Percentiles rank a stretch among this genome's conserved stretches.
These are phyloP conservation scores for Eptesicus fuscus DNA, from an alignment of 2,113 vertebrate genomes.

Conservation along the genomic window DNA sequence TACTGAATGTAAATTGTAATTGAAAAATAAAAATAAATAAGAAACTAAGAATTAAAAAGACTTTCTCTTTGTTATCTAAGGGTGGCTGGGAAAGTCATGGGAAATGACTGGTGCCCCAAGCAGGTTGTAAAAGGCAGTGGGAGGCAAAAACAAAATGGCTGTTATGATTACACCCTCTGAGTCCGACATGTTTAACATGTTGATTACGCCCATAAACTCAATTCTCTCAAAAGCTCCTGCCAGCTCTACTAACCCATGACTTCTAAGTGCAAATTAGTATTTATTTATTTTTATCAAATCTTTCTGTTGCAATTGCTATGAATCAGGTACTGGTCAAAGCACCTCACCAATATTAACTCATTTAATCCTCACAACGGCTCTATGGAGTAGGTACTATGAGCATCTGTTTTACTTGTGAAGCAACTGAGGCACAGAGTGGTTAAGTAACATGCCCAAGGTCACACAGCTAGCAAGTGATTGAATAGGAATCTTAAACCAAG, in stretches of 20 bases:
- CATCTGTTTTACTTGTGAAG: neutral
- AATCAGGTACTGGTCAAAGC: neutral
- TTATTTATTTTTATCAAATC: neutral
- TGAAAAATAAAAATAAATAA: neutral
- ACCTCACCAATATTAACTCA: neutral
- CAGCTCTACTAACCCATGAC: neutral
- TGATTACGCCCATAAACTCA: neutral
- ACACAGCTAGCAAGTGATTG: neutral
- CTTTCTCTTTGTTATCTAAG: neutral
- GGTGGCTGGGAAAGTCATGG: neutral
- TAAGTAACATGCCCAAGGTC: neutral
- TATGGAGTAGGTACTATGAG: neutral
- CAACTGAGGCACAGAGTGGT: neutral
- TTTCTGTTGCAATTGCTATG: neutral
- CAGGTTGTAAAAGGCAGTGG: neutral
- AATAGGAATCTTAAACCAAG: constrained; percentile 20
- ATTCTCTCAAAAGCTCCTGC: constrained; percentile 10
- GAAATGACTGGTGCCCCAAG: neutral
- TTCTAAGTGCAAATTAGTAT: neutral
- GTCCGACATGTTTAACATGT: neutral
- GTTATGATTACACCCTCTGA: neutral
- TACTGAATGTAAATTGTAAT: neutral
- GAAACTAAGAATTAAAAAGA: neutral
- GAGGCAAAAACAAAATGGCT: neutral
- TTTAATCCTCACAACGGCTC: neutral